A percentile compares a stretch with the other conserved stretches of the same genome.
phyloP scores from a whole-genome alignment of 2,888 invertebrate genomes.

The Caradrina kadenii region DNA sequence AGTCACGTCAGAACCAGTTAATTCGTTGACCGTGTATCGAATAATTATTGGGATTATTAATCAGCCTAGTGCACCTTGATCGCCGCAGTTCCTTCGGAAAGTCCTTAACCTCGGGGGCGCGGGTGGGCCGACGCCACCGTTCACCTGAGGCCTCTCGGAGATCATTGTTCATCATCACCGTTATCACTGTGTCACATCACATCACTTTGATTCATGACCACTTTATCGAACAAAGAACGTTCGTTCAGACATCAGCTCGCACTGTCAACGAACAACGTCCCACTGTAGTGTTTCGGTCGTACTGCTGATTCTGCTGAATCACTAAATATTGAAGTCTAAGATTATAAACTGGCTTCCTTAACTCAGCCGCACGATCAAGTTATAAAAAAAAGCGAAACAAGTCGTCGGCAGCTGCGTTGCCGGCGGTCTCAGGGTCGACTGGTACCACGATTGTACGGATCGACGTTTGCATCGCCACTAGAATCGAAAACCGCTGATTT shows the following conservation, averaged over 20 bases:
- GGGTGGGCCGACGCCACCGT: constrained; percentile 83
- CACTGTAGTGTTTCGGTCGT: constrained; percentile 57
- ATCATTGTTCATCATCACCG: constrained; percentile 87
- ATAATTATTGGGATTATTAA: constrained; percentile 63
- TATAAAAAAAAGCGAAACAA: constrained; percentile 73
- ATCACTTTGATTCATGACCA: constrained; percentile 57
- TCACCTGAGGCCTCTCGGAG: constrained; percentile 84
- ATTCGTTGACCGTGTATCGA: constrained; percentile 58
- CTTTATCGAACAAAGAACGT: constrained; percentile 60
- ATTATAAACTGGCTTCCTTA: constrained; percentile 65
- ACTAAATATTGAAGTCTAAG: constrained; percentile 60
- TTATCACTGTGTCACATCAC: constrained; percentile 75
- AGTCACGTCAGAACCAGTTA: constrained; percentile 62
- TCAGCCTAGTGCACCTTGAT: constrained; percentile 87
- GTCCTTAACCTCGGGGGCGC: constrained; percentile 87
- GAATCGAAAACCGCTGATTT: constrained; percentile 76
- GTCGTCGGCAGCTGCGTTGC: constrained; percentile 79
- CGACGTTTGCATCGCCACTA: constrained; percentile 74
- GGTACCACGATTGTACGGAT: constrained; percentile 75
- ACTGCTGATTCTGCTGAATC: constrained; percentile 64
- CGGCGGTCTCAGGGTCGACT: constrained; percentile 86
- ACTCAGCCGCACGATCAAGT: constrained; percentile 68
- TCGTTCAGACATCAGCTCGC: constrained; percentile 59
- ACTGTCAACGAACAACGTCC: constrained; percentile 55
- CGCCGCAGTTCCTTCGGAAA: constrained; percentile 90